Evolutionary conservation across 2,888 invertebrate genomes (phyloP).

Genomic region (Eustalomyia histrio): DNA sequence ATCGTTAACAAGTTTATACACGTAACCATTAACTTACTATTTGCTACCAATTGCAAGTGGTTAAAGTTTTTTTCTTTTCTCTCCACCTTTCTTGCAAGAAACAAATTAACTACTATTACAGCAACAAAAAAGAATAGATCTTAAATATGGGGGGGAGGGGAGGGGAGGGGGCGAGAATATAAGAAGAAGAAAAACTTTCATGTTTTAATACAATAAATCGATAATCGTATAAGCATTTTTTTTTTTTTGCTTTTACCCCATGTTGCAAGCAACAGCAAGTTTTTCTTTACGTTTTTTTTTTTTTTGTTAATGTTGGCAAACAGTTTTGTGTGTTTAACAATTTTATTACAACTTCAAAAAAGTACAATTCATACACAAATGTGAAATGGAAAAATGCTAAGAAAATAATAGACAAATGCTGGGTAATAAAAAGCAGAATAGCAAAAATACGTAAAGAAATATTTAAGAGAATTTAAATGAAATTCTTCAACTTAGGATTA

Average conservation of each 20-base stretch:
- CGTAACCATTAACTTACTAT: slow-evolving; percentile 54
- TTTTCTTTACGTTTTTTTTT: background rate
- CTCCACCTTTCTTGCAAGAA: background rate
- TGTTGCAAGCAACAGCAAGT: background rate
- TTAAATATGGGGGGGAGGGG: background rate
- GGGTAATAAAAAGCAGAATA: background rate
- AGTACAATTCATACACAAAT: background rate
- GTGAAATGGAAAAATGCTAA: background rate
- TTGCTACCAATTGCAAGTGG: slow-evolving; percentile 33
- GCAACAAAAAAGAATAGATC: background rate
- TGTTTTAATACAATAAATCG: slow-evolving; percentile 52
- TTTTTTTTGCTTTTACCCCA: background rate
- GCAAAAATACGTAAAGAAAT: background rate
- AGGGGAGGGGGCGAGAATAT: background rate
- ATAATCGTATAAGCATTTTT: slow-evolving; percentile 47
- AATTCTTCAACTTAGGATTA: background rate
- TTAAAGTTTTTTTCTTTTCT: slow-evolving; percentile 15
- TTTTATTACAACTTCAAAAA: slow-evolving; percentile 4
- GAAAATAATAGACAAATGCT: background rate
- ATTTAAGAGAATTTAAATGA: background rate
- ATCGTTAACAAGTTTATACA: slow-evolving; percentile 51
- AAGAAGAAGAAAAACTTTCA: slow-evolving; percentile 16
- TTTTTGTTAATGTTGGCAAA: background rate
- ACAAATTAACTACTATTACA: slow-evolving; percentile 5
- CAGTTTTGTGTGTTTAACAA: background rate